Evolutionary conservation across 1,140 invertebrate genomes (phyloP).

Genomic region (Drosophila fuyamai): DNA sequence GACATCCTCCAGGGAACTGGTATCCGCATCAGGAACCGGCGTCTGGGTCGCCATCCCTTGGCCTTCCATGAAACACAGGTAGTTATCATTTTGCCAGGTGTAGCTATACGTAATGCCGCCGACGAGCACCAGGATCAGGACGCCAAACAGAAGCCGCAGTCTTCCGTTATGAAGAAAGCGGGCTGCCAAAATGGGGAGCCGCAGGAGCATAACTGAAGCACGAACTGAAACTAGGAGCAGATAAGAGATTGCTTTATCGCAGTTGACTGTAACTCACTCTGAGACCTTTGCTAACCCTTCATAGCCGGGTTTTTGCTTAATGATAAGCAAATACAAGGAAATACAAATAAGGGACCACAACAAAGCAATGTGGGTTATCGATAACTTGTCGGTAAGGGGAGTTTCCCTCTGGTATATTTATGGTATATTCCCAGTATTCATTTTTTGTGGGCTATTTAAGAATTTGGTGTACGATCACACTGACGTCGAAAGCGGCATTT

Average conservation of each 20-base stretch:
- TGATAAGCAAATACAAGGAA: background rate
- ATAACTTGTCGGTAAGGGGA: background rate
- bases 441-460: no score
- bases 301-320: background rate
- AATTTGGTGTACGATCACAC: conserved; percentile 1
- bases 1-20: conserved; percentile 55
- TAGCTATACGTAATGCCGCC: conserved; percentile 20
- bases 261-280: background rate
- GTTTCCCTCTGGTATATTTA: background rate
- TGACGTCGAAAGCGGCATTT: conserved; percentile 54
- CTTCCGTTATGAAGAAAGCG: conserved; percentile 65
- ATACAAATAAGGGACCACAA: background rate
- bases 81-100: conserved; percentile 29
- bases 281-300: background rate
- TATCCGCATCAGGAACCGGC: conserved; percentile 4
- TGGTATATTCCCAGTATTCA: background rate
- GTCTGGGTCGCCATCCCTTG: background rate
- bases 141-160: conserved; percentile 57
- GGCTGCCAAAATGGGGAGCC: conserved; percentile 43
- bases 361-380: background rate
- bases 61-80: conserved; percentile 40
- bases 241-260: background rate
- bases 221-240: background rate
- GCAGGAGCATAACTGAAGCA: conserved; percentile 62
- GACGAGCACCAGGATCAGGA: conserved; percentile 38